Evolutionary conservation across 1,140 invertebrate genomes (phyloP), one percentile per base, ranked within the genome.

Genomic region (Cyrtorhinus lividipennis): DNA sequence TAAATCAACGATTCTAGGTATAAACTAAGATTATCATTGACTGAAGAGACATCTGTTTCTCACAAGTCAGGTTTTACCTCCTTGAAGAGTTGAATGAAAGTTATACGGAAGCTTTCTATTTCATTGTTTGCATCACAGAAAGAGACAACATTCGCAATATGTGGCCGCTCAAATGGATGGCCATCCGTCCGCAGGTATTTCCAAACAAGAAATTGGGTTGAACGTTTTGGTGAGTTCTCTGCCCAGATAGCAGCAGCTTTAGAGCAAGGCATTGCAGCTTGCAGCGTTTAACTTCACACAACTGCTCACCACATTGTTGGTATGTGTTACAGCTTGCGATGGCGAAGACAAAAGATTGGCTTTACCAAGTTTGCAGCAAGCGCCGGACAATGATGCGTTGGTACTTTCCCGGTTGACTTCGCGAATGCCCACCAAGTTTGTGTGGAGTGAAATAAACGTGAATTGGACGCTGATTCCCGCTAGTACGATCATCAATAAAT

Each of bases 391-490:
- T 25, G 66, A 66, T 38, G 30, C 63, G 30, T 44, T 61, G 3
- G 62, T 68, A 3, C 62, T 69, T 3, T 67, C 68, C n/a, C 62
- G 67, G 15, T 61, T 69, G 18, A 60, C 67, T 20, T 45, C 66
- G 13, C 64, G 67, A 46, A 23, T 63, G 26, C 65, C 64, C 12
- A 66, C 67, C 13, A 68, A 69, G 45, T 67, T 69, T 38, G 64
- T 69, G 38, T 69, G 69, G 69, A 64, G 64, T 15, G 66, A 69
- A 61, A 63, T 63, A 12, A 57, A 56, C 59, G 59, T 69, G 2
- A 67, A 69, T 27, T 69, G 69, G 69, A 66, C 67, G 23, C 56
- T 56, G n/a, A 25, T 69, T 10, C 59, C 56, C 56, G 61, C 62
- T 22, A 44, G 30, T 10, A 66, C 65, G 1, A 68, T 69, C 48